Conservation (phyloP, 2,797 vertebrate species). For the Kryptopterus vitreolus region DNA sequence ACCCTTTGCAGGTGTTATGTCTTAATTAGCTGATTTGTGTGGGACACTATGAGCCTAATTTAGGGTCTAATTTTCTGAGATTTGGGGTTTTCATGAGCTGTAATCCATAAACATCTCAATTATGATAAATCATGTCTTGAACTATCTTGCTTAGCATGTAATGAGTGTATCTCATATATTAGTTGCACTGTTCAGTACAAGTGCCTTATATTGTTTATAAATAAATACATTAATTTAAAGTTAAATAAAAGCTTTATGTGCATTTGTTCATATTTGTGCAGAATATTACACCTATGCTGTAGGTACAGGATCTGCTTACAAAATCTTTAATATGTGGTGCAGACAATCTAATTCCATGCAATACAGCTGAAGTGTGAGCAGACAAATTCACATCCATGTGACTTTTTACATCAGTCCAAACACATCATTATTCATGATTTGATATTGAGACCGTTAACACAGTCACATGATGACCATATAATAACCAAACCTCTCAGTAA, state of each 20-base stretch:
- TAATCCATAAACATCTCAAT: too few species aligned
- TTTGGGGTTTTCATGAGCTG: too few species aligned
- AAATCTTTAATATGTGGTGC: not conserved
- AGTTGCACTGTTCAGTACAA: constrained; percentile 51
- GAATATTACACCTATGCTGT: not conserved
- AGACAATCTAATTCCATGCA: not conserved
- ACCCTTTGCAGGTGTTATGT: too few species aligned
- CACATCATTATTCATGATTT: not conserved
- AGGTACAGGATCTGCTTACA: not conserved
- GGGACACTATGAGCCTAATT: too few species aligned
- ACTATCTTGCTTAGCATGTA: too few species aligned
- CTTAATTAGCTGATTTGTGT: too few species aligned
- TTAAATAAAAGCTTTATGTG: constrained; percentile 24
- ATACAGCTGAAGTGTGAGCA: not conserved
- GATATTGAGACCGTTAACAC: not conserved
- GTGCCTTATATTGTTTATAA: constrained; percentile 55
- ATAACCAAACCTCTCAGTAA: not conserved
- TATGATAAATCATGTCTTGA: too few species aligned
- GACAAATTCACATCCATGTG: not conserved
- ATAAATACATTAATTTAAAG: constrained; percentile 44
- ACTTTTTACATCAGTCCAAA: not conserved
- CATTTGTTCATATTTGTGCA: not conserved
- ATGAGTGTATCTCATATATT: too few species aligned
- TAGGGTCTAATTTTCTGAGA: too few species aligned
- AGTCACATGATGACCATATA: not conserved